Evolutionary conservation across 1,140 invertebrate species (phyloP).

Genomic region (Helicoverpa armigera): DNA sequence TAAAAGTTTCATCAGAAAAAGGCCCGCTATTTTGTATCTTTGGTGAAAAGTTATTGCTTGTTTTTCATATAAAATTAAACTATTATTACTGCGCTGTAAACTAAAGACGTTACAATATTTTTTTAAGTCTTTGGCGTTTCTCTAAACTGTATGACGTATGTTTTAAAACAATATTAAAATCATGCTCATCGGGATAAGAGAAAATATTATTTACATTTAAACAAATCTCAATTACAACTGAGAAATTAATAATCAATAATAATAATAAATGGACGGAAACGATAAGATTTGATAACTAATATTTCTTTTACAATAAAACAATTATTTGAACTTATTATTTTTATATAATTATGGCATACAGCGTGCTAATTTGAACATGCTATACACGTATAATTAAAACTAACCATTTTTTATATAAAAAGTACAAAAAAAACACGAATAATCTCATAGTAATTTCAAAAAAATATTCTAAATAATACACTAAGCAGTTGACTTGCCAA

Average conservation of each 20-base stretch:
- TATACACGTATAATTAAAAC: conserved; percentile 57
- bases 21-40: conserved; percentile 67
- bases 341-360: conserved; percentile 65
- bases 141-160: conserved; percentile 84
- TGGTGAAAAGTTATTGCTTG: conserved; percentile 76
- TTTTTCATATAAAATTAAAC: conserved; percentile 62
- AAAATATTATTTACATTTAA: conserved; percentile 56
- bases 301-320: conserved; percentile 48
- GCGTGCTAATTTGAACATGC: conserved; percentile 50
- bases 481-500: conserved; percentile 64
- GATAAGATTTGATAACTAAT: conserved; percentile 76
- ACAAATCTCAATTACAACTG: conserved; percentile 53
- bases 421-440: conserved; percentile 80
- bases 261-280: conserved; percentile 83
- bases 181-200: conserved; percentile 42
- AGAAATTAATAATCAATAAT: conserved; percentile 61
- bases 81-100: conserved; percentile 59
- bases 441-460: conserved; percentile 85
- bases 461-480: conserved; percentile 67
- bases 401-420: conserved; percentile 76
- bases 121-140: conserved; percentile 81
- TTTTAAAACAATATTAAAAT: conserved; percentile 64
- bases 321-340: conserved; percentile 64
- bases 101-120: conserved; percentile 69
- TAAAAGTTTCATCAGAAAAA: conserved; percentile 56